Evolutionary conservation across 2,888 invertebrate species (phyloP).

Genomic region (Venusia cambrica): DNA sequence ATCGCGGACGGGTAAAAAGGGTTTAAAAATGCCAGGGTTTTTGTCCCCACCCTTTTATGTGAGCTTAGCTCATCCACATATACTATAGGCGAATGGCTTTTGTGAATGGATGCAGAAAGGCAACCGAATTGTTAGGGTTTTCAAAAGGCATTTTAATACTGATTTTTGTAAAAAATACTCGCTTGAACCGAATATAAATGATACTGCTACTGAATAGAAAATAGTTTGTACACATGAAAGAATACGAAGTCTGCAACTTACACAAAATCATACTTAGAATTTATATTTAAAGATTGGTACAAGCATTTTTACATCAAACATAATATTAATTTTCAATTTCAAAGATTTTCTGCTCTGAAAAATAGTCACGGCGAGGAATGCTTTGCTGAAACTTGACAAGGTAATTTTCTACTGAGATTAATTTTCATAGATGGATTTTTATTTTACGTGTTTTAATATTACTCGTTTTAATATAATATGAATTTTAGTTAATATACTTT

Average conservation of each 20-base stretch:
- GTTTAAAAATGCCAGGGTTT: constrained; percentile 58
- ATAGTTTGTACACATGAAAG: no score
- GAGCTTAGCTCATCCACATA: constrained; percentile 32
- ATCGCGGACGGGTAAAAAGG: constrained; percentile 55
- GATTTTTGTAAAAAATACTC: no score
- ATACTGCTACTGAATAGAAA: no score
- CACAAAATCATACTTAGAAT: no score
- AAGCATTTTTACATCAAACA: no score
- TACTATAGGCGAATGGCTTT: constrained; percentile 23
- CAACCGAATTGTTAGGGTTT: constrained; percentile 12
- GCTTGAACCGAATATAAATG: no score
- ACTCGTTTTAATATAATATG: constrained; percentile 12
- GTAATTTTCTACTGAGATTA: constrained; percentile 19
- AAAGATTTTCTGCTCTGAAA: constrained; percentile 2
- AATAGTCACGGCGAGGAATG: constrained; percentile 1
- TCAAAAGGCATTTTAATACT: no score
- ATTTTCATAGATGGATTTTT: constrained; percentile 19
- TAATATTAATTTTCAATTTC: constrained; percentile 1
- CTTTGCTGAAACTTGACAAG: constrained; percentile 12
- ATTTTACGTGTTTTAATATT: no score
- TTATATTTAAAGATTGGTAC: no score
- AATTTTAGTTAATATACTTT: no score
- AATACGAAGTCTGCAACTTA: no score
- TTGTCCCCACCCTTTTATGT: constrained; percentile 50
- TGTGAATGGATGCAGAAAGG: constrained; percentile 23